phyloP scores from a whole-genome alignment of 1,140 invertebrate genomes.

The Diorhabda carinulata region DNA sequence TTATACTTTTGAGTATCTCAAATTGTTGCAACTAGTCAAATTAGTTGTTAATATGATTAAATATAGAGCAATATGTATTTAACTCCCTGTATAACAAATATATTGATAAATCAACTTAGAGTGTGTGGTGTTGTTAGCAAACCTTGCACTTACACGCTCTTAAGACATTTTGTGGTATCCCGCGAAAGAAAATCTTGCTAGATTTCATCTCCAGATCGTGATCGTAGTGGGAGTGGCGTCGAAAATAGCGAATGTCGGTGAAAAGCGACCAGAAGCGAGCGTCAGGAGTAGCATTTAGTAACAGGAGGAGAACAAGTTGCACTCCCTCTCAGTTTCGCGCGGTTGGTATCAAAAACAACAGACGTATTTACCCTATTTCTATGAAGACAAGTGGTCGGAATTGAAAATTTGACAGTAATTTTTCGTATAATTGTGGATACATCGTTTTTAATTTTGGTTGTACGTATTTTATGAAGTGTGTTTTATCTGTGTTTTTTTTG shows the following conservation, averaged over 20 bases:
- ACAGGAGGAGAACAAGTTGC: slow-evolving; percentile 6
- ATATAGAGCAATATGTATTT: too few species aligned
- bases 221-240: slow-evolving; percentile 10
- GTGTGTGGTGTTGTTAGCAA: not conserved
- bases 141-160: not conserved
- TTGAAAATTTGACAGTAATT: too few species aligned
- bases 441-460: too few species aligned
- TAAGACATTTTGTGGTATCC: not conserved
- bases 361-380: too few species aligned
- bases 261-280: slow-evolving; percentile 6
- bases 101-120: too few species aligned
- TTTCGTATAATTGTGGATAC: too few species aligned
- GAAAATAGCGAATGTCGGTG: slow-evolving; percentile 1
- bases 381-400: too few species aligned
- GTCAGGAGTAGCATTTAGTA: slow-evolving; percentile 1
- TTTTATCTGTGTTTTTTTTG: not conserved
- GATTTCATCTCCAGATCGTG: slow-evolving; percentile 10
- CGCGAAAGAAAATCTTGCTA: slow-evolving; percentile 5
- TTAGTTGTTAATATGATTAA: too few species aligned
- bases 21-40: too few species aligned
- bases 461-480: not conserved
- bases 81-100: too few species aligned
- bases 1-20: too few species aligned
- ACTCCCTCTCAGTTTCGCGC: slow-evolving; percentile 8
- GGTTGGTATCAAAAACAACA: slow-evolving; percentile 7